phyloP scores from a whole-genome alignment of 2,797 vertebrate genomes.

The Helicolenus hilgendorfi region DNA sequence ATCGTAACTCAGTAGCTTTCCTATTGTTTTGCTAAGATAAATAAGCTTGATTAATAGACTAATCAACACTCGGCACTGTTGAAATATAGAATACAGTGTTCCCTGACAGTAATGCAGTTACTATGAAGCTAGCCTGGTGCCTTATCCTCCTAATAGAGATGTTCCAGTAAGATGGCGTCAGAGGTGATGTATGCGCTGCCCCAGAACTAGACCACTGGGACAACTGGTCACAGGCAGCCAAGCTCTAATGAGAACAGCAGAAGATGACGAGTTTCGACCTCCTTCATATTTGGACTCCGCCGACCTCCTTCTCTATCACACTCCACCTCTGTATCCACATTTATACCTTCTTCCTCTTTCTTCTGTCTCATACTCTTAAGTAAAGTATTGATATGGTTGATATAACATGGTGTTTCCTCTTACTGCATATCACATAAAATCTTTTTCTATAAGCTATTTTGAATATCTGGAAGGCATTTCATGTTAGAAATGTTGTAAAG shows the following conservation, averaged over 20 bases:
- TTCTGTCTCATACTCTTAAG: background rate
- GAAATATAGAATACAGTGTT: conserved; percentile 5
- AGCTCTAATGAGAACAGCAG: conserved; percentile 54
- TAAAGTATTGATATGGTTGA: background rate
- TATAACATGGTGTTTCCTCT: background rate
- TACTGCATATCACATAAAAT: background rate
- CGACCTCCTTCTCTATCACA: background rate
- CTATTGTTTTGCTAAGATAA: background rate
- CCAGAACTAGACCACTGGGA: conserved; percentile 23
- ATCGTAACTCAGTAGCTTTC: background rate
- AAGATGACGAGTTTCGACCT: background rate
- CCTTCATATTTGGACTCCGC: conserved; percentile 8
- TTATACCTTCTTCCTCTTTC: background rate
- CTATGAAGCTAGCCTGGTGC: background rate
- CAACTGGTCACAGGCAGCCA: conserved; percentile 6
- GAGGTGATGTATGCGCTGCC: conserved; percentile 37
- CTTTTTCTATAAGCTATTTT: background rate
- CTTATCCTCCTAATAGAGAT: conserved; percentile 9
- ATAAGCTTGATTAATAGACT: background rate
- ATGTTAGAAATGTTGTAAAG: background rate
- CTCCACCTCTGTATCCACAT: background rate
- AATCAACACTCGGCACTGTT: background rate
- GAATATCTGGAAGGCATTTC: background rate
- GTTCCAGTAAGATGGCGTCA: conserved; percentile 7
- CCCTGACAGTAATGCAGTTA: background rate